Evolutionary conservation across 2,113 vertebrate genomes (phyloP).

Genomic region (Hystrix brachyura): DNA sequence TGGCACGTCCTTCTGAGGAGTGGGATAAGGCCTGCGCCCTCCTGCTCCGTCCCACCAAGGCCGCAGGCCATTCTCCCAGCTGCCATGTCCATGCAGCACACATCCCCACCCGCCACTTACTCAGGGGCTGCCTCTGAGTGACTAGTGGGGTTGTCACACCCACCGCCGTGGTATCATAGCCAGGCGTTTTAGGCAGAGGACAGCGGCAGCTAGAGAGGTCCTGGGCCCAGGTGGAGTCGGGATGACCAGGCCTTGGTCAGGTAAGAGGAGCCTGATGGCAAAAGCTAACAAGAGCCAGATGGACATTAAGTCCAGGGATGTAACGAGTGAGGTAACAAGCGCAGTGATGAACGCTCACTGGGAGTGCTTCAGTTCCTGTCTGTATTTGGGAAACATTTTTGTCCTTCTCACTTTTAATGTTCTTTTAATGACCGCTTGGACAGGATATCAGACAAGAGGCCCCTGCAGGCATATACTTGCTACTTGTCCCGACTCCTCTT

Average conservation of each 20-base stretch:
- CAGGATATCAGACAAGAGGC: background rate
- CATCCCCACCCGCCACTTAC: too few relatives aligned
- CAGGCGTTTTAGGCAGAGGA: background rate
- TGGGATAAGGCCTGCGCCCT: background rate
- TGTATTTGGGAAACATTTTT: background rate
- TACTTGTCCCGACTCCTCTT: background rate
- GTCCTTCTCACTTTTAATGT: background rate
- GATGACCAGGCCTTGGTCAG: background rate
- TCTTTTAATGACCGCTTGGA: background rate
- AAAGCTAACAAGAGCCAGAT: background rate
- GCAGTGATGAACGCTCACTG: background rate
- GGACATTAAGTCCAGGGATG: background rate
- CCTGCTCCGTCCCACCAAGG: too few relatives aligned
- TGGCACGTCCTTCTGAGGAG: background rate
- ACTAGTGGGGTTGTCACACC: too few relatives aligned
- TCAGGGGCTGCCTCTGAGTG: background rate
- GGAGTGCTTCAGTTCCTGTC: background rate
- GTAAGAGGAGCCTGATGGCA: background rate
- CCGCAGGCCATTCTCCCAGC: background rate
- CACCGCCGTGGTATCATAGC: too few relatives aligned
- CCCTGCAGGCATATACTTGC: background rate
- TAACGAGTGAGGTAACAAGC: background rate
- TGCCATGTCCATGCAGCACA: too few relatives aligned
- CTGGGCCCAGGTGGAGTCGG: background rate
- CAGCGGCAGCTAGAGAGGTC: background rate